These are phyloP conservation scores for Podabrus alpinus DNA, from an alignment of 2,888 invertebrate species.

Conservation along the genomic window DNA sequence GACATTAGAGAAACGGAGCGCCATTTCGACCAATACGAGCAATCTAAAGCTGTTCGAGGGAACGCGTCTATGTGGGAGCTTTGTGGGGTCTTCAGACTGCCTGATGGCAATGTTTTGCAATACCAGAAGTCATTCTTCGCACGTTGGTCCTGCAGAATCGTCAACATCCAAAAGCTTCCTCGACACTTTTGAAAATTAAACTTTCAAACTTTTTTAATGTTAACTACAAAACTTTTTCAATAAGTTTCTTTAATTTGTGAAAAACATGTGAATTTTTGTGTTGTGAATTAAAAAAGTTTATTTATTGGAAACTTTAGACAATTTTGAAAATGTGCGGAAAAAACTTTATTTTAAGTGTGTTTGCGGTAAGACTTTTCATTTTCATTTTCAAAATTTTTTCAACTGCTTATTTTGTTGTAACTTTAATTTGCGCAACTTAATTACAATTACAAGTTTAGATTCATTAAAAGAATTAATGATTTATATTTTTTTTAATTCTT, in stretches of 20 bases:
- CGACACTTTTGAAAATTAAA: not conserved
- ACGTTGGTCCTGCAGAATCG: constrained; percentile 16
- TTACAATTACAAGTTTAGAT: not conserved
- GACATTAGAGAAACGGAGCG: constrained; percentile 25
- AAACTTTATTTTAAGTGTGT: not conserved
- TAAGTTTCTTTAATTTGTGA: not conserved
- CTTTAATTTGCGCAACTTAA: not conserved
- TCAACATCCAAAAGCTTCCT: not conserved
- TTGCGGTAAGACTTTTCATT: constrained; percentile 1
- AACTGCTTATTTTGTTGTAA: not conserved
- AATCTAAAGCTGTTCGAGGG: constrained; percentile 34
- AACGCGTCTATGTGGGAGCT: constrained; percentile 28
- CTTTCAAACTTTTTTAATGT: not conserved
- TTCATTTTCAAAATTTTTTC: not conserved
- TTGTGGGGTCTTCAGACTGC: constrained; percentile 26
- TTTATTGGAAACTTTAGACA: not conserved
- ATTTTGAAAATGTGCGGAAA: not conserved
- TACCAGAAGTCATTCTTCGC: constrained; percentile 36
- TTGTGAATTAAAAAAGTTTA: not conserved
- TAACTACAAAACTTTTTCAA: not conserved
- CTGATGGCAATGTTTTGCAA: constrained; percentile 21
- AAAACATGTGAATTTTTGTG: constrained; percentile 1
- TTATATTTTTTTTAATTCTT: not conserved
- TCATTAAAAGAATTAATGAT: not conserved
- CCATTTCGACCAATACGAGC: constrained; percentile 36